Conservation (phyloP, 2,797 vertebrate species). For the Gymnoscopelus microlampas region DNA sequence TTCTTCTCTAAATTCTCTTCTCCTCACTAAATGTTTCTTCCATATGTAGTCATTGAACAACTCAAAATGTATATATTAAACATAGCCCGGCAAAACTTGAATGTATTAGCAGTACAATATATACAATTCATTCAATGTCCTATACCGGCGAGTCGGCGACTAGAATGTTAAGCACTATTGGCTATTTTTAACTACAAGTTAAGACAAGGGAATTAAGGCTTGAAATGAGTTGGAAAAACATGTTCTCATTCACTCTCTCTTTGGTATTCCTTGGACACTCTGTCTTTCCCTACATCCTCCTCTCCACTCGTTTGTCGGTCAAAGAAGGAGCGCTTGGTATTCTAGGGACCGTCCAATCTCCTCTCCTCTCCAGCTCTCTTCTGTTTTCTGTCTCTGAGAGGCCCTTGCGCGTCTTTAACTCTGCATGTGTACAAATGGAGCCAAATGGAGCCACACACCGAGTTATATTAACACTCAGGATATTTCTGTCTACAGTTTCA, state of each 20-base stretch:
- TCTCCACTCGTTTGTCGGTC: constrained; percentile 58
- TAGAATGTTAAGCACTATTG: constrained; percentile 10
- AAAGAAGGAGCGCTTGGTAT: constrained; percentile 73
- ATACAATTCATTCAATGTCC: too few relatives aligned
- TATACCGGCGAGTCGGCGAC: neutral
- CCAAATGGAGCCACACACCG: too few relatives aligned
- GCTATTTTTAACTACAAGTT: constrained; percentile 53
- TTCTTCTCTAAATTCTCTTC: too few relatives aligned
- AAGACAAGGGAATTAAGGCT: constrained; percentile 51
- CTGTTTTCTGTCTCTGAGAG: neutral
- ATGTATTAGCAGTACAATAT: too few relatives aligned
- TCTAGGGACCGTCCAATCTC: constrained; percentile 69
- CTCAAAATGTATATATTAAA: too few relatives aligned
- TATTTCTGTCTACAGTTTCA: too few relatives aligned
- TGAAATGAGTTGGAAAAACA: constrained; percentile 61
- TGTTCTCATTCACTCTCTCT: constrained; percentile 56
- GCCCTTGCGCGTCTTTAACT: too few relatives aligned
- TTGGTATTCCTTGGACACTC: constrained; percentile 68
- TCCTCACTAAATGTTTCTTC: too few relatives aligned
- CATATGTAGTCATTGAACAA: too few relatives aligned
- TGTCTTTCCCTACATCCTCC: constrained; percentile 62
- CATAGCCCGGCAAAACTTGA: too few relatives aligned
- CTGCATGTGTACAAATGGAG: too few relatives aligned
- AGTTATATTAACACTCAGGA: too few relatives aligned
- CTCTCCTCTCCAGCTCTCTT: constrained; percentile 62